A percentile compares a stretch with the other conserved stretches of the same genome.
Evolutionary conservation across 1,140 invertebrate species (phyloP).

Genomic region (Orussus abietinus): DNA sequence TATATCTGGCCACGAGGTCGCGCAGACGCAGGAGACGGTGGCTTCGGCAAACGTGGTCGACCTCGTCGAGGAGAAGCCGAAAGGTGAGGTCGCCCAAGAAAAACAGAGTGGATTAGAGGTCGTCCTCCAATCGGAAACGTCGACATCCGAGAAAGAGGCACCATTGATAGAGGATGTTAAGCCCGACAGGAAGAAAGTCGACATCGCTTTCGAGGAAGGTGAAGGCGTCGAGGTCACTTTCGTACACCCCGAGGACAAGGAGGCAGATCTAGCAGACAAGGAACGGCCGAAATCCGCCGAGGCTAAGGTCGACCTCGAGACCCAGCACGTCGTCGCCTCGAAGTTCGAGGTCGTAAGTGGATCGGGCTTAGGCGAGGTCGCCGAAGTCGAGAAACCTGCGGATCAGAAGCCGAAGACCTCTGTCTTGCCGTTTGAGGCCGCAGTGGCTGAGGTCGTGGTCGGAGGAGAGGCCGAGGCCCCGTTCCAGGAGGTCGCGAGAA

Average conservation of each 20-base stretch:
- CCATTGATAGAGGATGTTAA: constrained; percentile 41
- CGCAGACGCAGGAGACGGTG: constrained; percentile 49
- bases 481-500: constrained; percentile 42
- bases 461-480: constrained; percentile 55
- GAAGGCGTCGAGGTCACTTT: constrained; percentile 50
- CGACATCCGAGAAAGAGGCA: constrained; percentile 55
- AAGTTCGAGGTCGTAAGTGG: constrained; percentile 52
- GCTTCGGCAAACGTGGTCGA: constrained; percentile 30
- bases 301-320: constrained; percentile 51
- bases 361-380: constrained; percentile 39
- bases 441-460: constrained; percentile 46
- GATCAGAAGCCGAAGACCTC: constrained; percentile 44
- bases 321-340: constrained; percentile 53
- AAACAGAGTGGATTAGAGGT: constrained; percentile 44
- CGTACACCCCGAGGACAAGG: constrained; percentile 53
- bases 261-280: constrained; percentile 43
- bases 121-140: constrained; percentile 48
- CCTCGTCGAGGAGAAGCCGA: constrained; percentile 32
- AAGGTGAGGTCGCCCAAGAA: constrained; percentile 37
- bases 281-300: constrained; percentile 41
- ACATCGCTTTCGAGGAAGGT: constrained; percentile 50
- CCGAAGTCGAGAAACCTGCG: constrained; percentile 29
- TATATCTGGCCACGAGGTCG: constrained; percentile 47
- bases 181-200: constrained; percentile 50
- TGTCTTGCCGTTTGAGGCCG: constrained; percentile 48